Percentiles rank a stretch among this genome's conserved stretches.
phyloP scores from a whole-genome alignment of 2,113 vertebrate genomes.

The Hassar affinis region DNA sequence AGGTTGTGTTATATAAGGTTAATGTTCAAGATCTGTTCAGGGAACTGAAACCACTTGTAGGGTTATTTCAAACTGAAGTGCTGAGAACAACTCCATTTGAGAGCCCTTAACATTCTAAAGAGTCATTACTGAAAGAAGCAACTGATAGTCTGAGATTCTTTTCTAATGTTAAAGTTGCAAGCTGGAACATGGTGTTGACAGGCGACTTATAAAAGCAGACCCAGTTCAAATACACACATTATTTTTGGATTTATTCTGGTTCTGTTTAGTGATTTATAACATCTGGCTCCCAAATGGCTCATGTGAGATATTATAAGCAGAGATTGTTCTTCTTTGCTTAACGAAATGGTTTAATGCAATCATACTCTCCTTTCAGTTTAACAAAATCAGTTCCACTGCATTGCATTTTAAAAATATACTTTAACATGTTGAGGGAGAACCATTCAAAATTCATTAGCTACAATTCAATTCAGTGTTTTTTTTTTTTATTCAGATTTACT shows the following conservation, averaged over 20 bases:
- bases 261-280: neutral
- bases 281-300: neutral
- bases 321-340: neutral
- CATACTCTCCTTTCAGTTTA: neutral
- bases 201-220: neutral
- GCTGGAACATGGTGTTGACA: neutral
- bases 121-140: neutral
- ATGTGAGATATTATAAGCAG: neutral
- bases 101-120: neutral
- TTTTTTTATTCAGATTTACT: too few relatives aligned
- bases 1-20: neutral
- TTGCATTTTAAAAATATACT: neutral
- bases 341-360: neutral
- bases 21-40: neutral
- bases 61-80: neutral
- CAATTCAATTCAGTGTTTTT: neutral
- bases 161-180: too few relatives aligned
- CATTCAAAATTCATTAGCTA: neutral
- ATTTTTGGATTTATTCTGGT: neutral
- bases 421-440: neutral
- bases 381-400: neutral
- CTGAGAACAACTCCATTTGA: neutral
- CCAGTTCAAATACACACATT: neutral
- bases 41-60: neutral
- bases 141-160: neutral